phyloP scores from a whole-genome alignment of 92 coral and sea anemone species.

The Paramuricea clavata region DNA sequence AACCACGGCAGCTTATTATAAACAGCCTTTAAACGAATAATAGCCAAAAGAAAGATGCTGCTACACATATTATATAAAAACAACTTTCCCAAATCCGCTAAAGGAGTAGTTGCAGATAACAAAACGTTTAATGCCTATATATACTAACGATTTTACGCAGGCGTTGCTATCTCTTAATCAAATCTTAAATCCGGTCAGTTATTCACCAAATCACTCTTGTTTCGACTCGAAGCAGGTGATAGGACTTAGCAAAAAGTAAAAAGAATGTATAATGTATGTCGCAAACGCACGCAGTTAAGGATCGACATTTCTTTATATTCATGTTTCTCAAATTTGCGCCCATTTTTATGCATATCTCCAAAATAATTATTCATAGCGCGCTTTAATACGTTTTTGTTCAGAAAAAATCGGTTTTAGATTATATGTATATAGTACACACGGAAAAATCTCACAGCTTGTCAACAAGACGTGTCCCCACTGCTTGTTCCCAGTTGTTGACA shows the following conservation, averaged over 20 bases:
- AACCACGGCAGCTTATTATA: no score
- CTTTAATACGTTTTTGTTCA: neutral
- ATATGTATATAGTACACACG: no score
- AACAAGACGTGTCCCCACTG: no score
- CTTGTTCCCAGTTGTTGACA: no score
- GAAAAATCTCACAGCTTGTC: no score
- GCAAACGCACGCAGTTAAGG: neutral
- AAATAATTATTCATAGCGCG: constrained; percentile 5
- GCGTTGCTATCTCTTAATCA: neutral
- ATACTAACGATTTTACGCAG: neutral
- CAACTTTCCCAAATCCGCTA: no score
- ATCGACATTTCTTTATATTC: no score
- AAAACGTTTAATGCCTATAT: neutral
- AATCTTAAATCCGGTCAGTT: constrained; percentile 21
- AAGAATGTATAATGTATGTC: neutral
- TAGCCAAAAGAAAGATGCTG: no score
- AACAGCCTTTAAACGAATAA: no score
- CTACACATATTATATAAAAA: no score
- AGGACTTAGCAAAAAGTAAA: neutral
- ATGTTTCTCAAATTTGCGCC: constrained; percentile 11
- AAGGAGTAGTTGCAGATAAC: neutral
- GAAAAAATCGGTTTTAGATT: no score
- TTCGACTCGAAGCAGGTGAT: neutral
- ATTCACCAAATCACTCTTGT: constrained; percentile 7
- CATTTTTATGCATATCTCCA: neutral